These are phyloP conservation scores for Phrynosoma platyrhinos DNA, from an alignment of 2,113 vertebrate genomes.

Conservation along the genomic window DNA sequence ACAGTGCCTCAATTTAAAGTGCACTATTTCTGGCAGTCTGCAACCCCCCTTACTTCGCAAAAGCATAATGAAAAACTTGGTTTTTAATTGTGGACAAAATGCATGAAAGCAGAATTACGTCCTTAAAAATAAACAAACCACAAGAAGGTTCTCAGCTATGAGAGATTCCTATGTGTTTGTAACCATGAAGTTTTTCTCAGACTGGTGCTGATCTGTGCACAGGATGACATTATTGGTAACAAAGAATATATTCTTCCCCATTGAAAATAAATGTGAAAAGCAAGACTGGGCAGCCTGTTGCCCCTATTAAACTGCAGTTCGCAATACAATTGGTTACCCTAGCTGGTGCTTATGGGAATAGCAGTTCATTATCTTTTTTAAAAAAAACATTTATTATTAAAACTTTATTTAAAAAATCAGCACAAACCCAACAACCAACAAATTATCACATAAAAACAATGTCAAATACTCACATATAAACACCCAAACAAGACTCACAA, in stretches of 20 bases:
- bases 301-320: neutral
- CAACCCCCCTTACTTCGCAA: slow-evolving; percentile 25
- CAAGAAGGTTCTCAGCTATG: neutral
- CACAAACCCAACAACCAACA: too few relatives aligned
- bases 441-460: too few relatives aligned
- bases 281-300: neutral
- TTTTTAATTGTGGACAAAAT: slow-evolving; percentile 5
- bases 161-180: neutral
- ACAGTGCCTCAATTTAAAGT: too few relatives aligned
- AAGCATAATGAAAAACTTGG: neutral
- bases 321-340: neutral
- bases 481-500: too few relatives aligned
- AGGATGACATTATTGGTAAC: neutral
- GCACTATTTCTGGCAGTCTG: too few relatives aligned
- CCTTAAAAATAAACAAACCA: neutral
- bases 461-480: too few relatives aligned
- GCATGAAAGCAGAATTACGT: neutral
- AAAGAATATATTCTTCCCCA: neutral
- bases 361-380: too few relatives aligned
- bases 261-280: neutral
- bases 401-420: too few relatives aligned
- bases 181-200: neutral
- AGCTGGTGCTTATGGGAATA: too few relatives aligned
- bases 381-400: too few relatives aligned
- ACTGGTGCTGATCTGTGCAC: neutral